Conservation (phyloP, 2,797 vertebrate genomes). For the Enteromius radiatus region DNA sequence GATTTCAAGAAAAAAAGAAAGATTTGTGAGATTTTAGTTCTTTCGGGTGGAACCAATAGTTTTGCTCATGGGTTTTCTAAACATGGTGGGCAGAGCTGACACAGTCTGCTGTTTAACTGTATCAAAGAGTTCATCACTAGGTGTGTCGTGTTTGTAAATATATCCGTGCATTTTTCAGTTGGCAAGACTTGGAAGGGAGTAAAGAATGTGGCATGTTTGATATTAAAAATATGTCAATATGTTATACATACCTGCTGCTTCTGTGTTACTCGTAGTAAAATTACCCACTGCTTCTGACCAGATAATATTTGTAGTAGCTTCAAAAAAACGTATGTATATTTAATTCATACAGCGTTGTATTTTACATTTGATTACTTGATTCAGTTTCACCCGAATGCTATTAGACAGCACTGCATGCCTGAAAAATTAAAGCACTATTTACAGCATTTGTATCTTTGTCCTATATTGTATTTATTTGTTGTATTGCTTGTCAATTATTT, state of each 20-base stretch:
- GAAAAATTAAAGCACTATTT: not conserved
- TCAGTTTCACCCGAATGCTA: not conserved
- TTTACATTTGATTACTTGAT: not conserved
- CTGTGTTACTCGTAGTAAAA: not conserved
- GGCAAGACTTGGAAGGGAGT: not conserved
- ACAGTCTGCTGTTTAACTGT: not conserved
- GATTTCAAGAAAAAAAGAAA: not conserved
- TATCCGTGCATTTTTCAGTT: not conserved
- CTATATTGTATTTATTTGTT: not conserved
- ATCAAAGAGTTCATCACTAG: not conserved
- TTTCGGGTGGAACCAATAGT: not conserved
- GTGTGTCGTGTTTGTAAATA: not conserved
- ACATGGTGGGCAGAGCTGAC: not conserved
- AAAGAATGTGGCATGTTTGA: not conserved
- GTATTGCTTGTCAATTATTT: not conserved
- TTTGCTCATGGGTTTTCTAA: not conserved
- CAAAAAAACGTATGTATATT: not conserved
- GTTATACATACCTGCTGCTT: not conserved
- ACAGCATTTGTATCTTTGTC: not conserved
- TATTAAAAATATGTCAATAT: not conserved
- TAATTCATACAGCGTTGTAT: not conserved
- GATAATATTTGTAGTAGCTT: not conserved
- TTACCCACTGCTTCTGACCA: not conserved
- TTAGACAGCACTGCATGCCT: not conserved
- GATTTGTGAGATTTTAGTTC: constrained; percentile 7